Evolutionary conservation across 2,113 vertebrate genomes (phyloP).

Genomic region (Ivindomyrus marchei): DNA sequence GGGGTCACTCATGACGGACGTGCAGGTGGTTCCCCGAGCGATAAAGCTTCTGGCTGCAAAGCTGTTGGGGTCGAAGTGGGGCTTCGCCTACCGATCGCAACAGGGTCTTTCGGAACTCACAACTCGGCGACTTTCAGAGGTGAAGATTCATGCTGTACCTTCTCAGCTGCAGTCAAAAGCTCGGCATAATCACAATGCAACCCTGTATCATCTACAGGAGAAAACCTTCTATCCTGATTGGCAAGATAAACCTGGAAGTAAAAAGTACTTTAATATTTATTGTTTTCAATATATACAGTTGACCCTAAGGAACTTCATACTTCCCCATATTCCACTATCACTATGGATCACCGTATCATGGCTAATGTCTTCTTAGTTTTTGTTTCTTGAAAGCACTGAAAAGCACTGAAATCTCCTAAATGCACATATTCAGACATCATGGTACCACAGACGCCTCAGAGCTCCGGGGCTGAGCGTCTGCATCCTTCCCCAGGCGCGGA

Average conservation of each 20-base stretch:
- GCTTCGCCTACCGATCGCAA: neutral
- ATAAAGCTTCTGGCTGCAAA: neutral
- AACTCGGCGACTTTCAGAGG: neutral
- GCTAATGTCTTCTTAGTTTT: neutral
- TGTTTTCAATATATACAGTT: neutral
- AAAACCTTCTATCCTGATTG: neutral
- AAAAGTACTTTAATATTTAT: neutral
- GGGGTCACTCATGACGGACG: conserved; percentile 4
- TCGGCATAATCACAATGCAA: neutral
- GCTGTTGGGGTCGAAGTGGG: neutral
- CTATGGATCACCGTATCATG: neutral
- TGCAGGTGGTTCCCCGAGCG: conserved; percentile 16
- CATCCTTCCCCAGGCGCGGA: neutral
- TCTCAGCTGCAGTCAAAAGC: conserved; percentile 5
- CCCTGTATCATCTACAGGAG: conserved; percentile 3
- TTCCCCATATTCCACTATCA: neutral
- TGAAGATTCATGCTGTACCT: conserved; percentile 18
- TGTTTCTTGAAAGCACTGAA: neutral
- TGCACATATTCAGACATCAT: neutral
- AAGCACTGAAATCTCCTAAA: neutral
- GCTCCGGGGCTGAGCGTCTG: neutral
- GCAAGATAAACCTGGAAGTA: conserved; percentile 4
- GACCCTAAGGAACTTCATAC: neutral
- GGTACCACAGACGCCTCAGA: neutral
- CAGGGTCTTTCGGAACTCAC: neutral